Percentiles rank a stretch among this genome's conserved stretches.
These are phyloP conservation scores for Thaleichthys pacificus DNA, from an alignment of 2,797 vertebrate species.

Conservation along the genomic window DNA sequence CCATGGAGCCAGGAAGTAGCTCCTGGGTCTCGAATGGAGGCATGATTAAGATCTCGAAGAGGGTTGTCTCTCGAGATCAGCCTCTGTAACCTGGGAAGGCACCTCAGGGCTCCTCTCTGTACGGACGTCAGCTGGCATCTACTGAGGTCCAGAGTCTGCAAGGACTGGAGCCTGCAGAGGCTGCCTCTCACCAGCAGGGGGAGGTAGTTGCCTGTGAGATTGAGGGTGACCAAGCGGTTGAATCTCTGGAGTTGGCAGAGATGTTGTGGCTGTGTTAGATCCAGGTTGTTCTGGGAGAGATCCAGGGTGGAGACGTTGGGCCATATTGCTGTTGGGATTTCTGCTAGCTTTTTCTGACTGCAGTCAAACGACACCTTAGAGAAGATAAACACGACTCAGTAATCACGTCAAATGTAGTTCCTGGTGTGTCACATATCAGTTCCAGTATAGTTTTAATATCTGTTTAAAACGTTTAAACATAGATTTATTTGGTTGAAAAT, in stretches of 20 bases:
- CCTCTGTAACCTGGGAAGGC: constrained; percentile 57
- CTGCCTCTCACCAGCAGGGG: constrained; percentile 67
- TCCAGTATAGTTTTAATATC: not conserved
- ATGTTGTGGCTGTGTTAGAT: constrained; percentile 59
- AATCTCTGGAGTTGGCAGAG: constrained; percentile 64
- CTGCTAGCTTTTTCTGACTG: constrained; percentile 57
- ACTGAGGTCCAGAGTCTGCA: constrained; percentile 69
- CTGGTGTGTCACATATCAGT: not conserved
- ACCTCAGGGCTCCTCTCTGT: constrained; percentile 47
- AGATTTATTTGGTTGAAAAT: not conserved
- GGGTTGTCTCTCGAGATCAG: constrained; percentile 64
- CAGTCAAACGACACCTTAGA: constrained; percentile 57
- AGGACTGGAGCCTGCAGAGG: constrained; percentile 62
- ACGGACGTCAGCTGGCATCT: constrained; percentile 58
- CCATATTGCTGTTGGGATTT: constrained; percentile 59
- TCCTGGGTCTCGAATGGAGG: constrained; percentile 30
- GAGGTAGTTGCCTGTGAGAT: constrained; percentile 73
- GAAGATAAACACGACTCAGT: constrained; percentile 23
- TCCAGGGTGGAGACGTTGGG: constrained; percentile 65
- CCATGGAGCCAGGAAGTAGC: constrained; percentile 49
- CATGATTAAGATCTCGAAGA: constrained; percentile 36
- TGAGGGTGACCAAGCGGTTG: constrained; percentile 56
- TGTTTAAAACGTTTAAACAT: not conserved
- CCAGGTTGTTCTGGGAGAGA: constrained; percentile 65
- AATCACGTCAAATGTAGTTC: not conserved